Base-by-base conservation (phyloP, 1,140 invertebrate genomes). In the Drosophila willistoni region DNA sequence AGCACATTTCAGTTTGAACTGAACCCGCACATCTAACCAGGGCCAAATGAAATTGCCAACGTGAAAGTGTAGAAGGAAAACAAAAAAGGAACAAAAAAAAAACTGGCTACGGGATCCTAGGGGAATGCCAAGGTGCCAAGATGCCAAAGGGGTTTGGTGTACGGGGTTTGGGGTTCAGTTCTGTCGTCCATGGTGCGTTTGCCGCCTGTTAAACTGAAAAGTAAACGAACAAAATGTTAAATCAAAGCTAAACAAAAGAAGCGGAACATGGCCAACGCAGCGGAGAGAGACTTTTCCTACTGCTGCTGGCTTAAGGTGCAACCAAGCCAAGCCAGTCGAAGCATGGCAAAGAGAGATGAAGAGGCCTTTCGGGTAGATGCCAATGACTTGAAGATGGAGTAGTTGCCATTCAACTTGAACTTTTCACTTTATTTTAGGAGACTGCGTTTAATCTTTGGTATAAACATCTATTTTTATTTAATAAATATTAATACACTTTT, bases 221-320 rank as follows among this genome's bases (percentile, higher is more conserved):
- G 79, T 87, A 89, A 87, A 87, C 84, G 83, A 81, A 89, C 83
- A 87, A 87, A 87, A 87, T 87, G 83, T 89, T 87, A 87, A 89
- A 87, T 89, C 83, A 87, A 87, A 87, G 83, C 83, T 81, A 87
- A 87, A 83, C 83, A 87, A 89, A 83, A 80, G 83, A 87, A 80
- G 79, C 83, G 83, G 79, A 86, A 73, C 82, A 74, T 39, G 36
- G 71, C 62, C 41, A 75, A 64, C 63, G 44, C 61, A 47, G 61
- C 56, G 56, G 3, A 39, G 56, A 59, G 55, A 57, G 56, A 59
- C 56, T 59, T 59, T 36, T 29, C 29, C 29, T 29, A 29, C 29
- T 59, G 65, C 41, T n/a, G 56, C 60, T 71, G 41, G 76, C 76
- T 71, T 72, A 73, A 73, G 81, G 71, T 75, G 68, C 65, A 39